Evolutionary conservation across 1,140 invertebrate genomes (phyloP), one percentile per base, ranked within the genome.

Genomic region (Musca domestica): DNA sequence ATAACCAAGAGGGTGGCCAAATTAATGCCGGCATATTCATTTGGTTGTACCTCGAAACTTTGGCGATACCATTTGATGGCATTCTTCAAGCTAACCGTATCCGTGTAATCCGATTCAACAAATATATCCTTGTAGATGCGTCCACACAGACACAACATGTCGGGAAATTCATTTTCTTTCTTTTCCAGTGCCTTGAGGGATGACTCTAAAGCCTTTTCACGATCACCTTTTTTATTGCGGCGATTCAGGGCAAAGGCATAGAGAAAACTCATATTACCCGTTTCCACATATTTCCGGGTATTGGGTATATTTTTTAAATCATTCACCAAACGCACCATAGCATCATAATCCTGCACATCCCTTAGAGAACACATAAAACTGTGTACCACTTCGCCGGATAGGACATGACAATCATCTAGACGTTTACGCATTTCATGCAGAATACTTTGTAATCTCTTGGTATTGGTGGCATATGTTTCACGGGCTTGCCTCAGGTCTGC

Each of bases 71-170:
- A 99, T 82, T 93, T 88, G 73, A 99, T 99, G 25, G 98, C 97
- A 84, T 93, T 91, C 30, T 92, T 87, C 66, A 99, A 85, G 76
- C 94, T 95, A 25, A 93, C 91, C 74, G 89, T 87, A 81, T 99
- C 96, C 1, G 87, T 88, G 78, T 97, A 96, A 71, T 92, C 88
- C 47, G 95, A 97, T 84, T 98, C 96, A 19, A 98, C 94, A 85
- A 99, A 99, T 80, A 93, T 96, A 83, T 99, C 98, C 83, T 99
- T 99, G 81, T 99, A 98, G 78, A 99, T 99, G 67, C 98, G 88
- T 1, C 98, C 98, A 83, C 96, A 98, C 1, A 99, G 86, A 79
- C 98, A 98, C n/a, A 99, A 82, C 89, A 99, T 96, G 82, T 99
- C 98, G 0, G 92, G 93, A 76, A 96, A 94, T 79, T 94, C 89